A percentile compares a stretch with the other conserved stretches of the same genome.
Conservation (phyloP, 2,888 invertebrate genomes). For the Trichopria drosophilae region DNA sequence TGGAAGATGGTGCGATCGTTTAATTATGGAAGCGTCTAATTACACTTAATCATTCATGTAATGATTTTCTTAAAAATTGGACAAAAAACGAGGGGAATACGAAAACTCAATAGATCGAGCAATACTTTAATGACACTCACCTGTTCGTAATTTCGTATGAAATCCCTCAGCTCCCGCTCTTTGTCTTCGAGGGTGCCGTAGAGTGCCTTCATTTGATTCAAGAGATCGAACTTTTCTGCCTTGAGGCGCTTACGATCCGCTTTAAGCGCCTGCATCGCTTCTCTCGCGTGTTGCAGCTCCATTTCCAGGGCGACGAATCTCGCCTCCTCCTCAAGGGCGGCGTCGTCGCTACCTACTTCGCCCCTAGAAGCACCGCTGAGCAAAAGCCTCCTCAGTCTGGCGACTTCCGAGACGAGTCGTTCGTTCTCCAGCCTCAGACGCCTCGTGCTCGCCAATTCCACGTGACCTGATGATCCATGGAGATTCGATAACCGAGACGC, state of each 20-base stretch:
- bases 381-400: constrained; percentile 69
- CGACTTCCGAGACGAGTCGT: constrained; percentile 72
- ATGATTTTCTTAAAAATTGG: too few species aligned
- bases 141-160: constrained; percentile 93
- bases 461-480: constrained; percentile 54
- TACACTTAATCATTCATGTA: too few species aligned
- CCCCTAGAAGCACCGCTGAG: constrained; percentile 67
- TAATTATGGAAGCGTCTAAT: too few species aligned
- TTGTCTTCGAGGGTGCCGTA: constrained; percentile 93
- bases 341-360: constrained; percentile 63
- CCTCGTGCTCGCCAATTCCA: constrained; percentile 64
- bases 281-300: constrained; percentile 77
- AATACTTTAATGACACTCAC: too few species aligned
- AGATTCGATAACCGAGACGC: constrained; percentile 54
- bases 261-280: constrained; percentile 81
- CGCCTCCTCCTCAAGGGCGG: constrained; percentile 60
- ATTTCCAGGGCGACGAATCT: constrained; percentile 68
- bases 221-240: constrained; percentile 89
- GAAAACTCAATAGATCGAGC: too few species aligned
- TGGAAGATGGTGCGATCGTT: too few species aligned
- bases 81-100: too few species aligned
- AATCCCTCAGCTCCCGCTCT: constrained; percentile 89
- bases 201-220: constrained; percentile 92
- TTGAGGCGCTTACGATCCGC: constrained; percentile 88
- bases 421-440: constrained; percentile 77